phyloP scores from a whole-genome alignment of 37 sponge, comb jelly and placozoan species.

The Dysidea cf. avara region DNA sequence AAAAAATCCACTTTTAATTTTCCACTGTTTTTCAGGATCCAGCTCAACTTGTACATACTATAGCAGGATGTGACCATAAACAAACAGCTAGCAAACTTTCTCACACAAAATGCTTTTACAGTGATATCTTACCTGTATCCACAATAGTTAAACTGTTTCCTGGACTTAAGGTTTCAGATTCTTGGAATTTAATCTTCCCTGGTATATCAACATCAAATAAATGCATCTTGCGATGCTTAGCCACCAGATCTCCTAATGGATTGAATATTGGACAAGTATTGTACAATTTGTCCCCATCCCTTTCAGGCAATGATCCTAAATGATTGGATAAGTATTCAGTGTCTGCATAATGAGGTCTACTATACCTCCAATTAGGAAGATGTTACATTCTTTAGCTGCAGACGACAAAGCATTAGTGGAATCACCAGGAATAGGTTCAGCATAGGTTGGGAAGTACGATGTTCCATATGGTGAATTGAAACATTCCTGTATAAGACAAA shows the following conservation, averaged over 20 bases:
- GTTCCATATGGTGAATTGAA: constrained; percentile 84
- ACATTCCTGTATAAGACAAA: constrained; percentile 54
- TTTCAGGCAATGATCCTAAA: constrained; percentile 72
- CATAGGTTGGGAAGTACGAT: constrained; percentile 67
- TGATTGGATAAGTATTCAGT: neutral
- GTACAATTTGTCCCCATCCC: constrained; percentile 56
- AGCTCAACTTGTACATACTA: no score
- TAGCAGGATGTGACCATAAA: no score
- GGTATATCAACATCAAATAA: constrained; percentile 98
- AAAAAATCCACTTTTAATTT: no score
- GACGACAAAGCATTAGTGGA: constrained; percentile 42
- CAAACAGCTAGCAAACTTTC: neutral
- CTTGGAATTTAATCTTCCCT: constrained; percentile 85
- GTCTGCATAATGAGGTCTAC: no score
- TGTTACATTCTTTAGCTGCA: constrained; percentile 55
- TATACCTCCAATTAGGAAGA: constrained; percentile 62
- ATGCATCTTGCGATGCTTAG: constrained; percentile 88
- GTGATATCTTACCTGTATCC: constrained; percentile 65
- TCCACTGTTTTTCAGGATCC: no score
- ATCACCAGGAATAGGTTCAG: constrained; percentile 58
- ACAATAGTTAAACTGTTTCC: constrained; percentile 69
- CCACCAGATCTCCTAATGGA: constrained; percentile 62
- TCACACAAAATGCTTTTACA: neutral
- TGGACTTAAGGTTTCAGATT: constrained; percentile 77
- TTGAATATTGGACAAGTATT: constrained; percentile 68